These are phyloP conservation scores for Julus scandinavius DNA, from an alignment of 2,888 invertebrate genomes.

Conservation along the genomic window DNA sequence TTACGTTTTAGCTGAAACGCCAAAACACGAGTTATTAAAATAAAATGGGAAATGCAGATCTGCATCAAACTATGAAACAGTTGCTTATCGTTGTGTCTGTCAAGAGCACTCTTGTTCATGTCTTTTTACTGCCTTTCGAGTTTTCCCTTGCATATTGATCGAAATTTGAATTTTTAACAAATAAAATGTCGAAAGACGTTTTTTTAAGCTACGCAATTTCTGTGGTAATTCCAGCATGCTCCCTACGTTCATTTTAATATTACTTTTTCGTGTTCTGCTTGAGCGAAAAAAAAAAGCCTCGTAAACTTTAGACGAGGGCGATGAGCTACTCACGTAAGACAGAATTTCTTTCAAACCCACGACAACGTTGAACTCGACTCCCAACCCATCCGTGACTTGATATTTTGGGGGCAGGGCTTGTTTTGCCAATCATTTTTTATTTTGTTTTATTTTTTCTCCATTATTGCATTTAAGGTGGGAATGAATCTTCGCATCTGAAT, in stretches of 20 bases:
- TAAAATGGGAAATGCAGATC: not conserved
- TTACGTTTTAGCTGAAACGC: not conserved
- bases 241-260: not conserved
- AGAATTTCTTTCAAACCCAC: not conserved
- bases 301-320: not conserved
- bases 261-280: slow-evolving; percentile 24
- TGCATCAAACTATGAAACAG: not conserved
- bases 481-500: slow-evolving; percentile 46
- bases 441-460: slow-evolving; percentile 49
- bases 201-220: not conserved
- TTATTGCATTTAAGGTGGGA: slow-evolving; percentile 47
- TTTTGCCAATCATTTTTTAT: slow-evolving; percentile 39
- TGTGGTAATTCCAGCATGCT: slow-evolving; percentile 38
- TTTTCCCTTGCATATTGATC: slow-evolving; percentile 26
- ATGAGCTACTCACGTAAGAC: not conserved
- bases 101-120: not conserved
- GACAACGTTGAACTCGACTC: not conserved
- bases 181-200: slow-evolving; percentile 29
- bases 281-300: not conserved
- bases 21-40: not conserved
- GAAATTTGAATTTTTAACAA: slow-evolving; percentile 2
- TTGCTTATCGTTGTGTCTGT: not conserved
- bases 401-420: slow-evolving; percentile 50
- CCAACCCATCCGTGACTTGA: slow-evolving; percentile 36
- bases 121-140: slow-evolving; percentile 4